These are phyloP conservation scores for Pogonocichla stellata DNA, from an alignment of 2,113 vertebrate species.

Conservation along the genomic window DNA sequence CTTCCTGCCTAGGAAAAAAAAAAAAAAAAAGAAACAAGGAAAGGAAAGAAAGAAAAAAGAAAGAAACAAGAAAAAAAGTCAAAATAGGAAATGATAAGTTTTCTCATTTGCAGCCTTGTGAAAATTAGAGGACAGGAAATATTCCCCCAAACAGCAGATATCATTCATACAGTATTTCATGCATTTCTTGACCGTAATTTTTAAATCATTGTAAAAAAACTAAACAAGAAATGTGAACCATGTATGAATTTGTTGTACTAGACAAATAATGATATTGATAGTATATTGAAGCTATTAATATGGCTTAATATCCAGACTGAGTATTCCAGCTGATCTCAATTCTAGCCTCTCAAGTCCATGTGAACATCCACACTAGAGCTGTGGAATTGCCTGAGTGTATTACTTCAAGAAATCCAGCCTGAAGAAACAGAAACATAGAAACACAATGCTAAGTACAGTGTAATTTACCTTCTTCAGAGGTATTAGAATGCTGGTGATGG, in stretches of 20 bases:
- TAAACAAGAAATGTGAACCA: background rate
- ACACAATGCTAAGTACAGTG: background rate
- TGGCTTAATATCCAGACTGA: background rate
- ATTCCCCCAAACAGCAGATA: background rate
- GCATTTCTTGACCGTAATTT: constrained; percentile 11
- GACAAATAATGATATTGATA: background rate
- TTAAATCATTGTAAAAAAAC: background rate
- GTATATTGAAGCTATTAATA: background rate
- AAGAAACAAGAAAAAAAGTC: background rate
- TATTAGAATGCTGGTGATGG: rapidly evolving
- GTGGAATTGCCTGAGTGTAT: background rate
- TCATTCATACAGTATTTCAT: background rate
- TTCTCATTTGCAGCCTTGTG: background rate
- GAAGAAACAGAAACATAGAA: background rate
- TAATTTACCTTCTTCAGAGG: background rate
- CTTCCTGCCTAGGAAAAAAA: constrained; percentile 85
- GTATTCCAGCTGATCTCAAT: background rate
- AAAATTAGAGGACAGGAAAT: constrained; percentile 13
- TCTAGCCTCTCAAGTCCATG: background rate
- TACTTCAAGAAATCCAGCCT: background rate
- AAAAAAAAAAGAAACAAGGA: background rate
- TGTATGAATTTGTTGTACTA: background rate
- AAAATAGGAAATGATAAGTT: constrained; percentile 55
- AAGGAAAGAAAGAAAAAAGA: background rate
- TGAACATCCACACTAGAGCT: background rate